Evolutionary conservation across 2,797 vertebrate genomes (phyloP).

Genomic region (Sebastes nivosus): DNA sequence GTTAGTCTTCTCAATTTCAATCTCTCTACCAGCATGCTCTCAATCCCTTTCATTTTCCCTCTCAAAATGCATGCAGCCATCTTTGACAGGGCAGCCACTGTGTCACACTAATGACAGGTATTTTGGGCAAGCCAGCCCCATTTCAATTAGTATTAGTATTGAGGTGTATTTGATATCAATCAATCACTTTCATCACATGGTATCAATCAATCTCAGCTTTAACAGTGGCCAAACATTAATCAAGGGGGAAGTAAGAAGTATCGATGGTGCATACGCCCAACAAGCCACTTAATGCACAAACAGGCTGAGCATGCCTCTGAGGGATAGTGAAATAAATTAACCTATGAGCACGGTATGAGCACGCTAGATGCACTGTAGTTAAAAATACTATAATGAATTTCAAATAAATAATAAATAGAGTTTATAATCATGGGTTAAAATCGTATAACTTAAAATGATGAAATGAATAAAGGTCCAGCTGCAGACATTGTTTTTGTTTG

Average conservation of each 20-base stretch:
- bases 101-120: constrained; percentile 53
- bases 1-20: constrained; percentile 8
- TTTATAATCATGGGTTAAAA: neutral
- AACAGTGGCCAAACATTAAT: constrained; percentile 48
- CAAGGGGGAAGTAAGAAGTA: constrained; percentile 21
- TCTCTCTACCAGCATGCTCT: neutral
- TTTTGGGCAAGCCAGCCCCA: constrained; percentile 30
- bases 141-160: constrained; percentile 52
- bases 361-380: neutral
- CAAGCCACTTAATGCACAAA: neutral
- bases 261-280: neutral
- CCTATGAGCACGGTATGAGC: neutral
- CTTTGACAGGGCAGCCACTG: neutral
- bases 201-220: constrained; percentile 56
- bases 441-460: neutral
- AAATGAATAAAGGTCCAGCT: neutral
- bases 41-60: constrained; percentile 19
- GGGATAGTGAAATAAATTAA: neutral
- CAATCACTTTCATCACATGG: constrained; percentile 35
- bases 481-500: neutral
- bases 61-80: constrained; percentile 16
- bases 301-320: neutral
- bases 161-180: constrained; percentile 50
- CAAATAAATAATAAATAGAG: neutral
- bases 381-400: neutral